These are phyloP conservation scores for Sardina pilchardus DNA, from an alignment of 2,113 vertebrate genomes.

Conservation along the genomic window DNA sequence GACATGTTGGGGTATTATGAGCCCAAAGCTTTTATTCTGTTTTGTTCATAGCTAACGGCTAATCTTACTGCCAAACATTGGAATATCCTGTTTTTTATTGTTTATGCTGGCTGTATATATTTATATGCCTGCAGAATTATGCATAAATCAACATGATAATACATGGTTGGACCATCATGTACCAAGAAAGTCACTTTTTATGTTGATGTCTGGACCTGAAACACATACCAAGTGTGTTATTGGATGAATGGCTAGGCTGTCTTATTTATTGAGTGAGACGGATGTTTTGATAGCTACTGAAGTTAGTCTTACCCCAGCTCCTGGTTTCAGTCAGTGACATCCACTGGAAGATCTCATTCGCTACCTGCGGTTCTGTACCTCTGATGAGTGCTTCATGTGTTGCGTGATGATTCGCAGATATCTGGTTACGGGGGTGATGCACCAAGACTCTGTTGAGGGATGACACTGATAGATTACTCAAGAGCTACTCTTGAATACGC, in stretches of 20 bases:
- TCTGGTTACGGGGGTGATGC: neutral
- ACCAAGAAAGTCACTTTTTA: neutral
- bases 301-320: neutral
- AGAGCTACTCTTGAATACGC: neutral
- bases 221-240: neutral
- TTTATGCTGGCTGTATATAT: neutral
- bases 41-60: neutral
- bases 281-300: neutral
- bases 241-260: neutral
- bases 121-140: neutral
- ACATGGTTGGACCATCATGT: neutral
- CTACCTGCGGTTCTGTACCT: neutral
- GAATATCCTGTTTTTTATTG: neutral
- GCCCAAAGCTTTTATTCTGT: neutral
- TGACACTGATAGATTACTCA: neutral
- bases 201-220: neutral
- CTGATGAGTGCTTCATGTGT: constrained; percentile 9
- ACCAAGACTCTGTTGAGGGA: neutral
- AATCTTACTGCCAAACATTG: neutral
- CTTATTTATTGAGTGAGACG: neutral
- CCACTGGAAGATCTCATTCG: neutral
- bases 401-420: constrained; percentile 34
- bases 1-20: neutral
- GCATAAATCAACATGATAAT: neutral
- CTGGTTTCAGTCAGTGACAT: neutral